Conservation (phyloP, 1,140 invertebrate genomes). For the Hycleus cichorii region DNA sequence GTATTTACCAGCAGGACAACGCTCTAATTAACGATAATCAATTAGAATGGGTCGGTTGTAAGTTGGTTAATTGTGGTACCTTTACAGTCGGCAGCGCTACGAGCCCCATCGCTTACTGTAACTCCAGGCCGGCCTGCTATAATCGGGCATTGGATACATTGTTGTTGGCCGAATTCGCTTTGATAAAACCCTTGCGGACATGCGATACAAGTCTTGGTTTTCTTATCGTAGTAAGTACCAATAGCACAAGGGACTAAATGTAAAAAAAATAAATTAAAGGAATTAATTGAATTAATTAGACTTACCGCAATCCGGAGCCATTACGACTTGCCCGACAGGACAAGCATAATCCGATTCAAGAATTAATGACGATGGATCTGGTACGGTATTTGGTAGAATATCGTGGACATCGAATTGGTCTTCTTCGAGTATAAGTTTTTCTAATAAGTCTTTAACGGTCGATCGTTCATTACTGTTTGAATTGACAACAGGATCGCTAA, state of each 20-base stretch:
- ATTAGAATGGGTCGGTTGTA: not conserved
- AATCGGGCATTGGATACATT: conserved; percentile 79
- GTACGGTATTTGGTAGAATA: conserved; percentile 87
- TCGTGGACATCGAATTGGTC: conserved; percentile 89
- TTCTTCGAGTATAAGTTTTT: conserved; percentile 83
- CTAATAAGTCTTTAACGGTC: conserved; percentile 71
- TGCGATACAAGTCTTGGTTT: conserved; percentile 66
- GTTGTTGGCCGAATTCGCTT: conserved; percentile 82
- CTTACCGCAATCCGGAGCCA: conserved; percentile 72
- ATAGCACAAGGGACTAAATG: conserved; percentile 85
- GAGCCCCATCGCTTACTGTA: conserved; percentile 76
- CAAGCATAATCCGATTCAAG: conserved; percentile 89
- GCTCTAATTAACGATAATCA: conserved; percentile 48
- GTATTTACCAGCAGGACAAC: conserved; percentile 85
- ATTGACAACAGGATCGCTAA: conserved; percentile 82
- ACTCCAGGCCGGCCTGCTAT: conserved; percentile 82
- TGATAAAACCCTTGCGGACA: conserved; percentile 91
- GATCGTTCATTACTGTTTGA: conserved; percentile 79
- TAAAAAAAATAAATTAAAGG: not conserved
- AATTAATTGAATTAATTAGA: conserved; percentile 39
- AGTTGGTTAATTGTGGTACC: conserved; percentile 43
- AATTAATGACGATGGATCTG: conserved; percentile 80
- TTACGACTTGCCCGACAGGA: conserved; percentile 84
- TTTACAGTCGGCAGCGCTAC: conserved; percentile 84
- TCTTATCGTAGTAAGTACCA: conserved; percentile 78